A percentile compares a stretch with the other conserved stretches of the same genome.
These are phyloP conservation scores for Cosmopolites sordidus DNA, from an alignment of 2,888 invertebrate species.

Conservation along the genomic window DNA sequence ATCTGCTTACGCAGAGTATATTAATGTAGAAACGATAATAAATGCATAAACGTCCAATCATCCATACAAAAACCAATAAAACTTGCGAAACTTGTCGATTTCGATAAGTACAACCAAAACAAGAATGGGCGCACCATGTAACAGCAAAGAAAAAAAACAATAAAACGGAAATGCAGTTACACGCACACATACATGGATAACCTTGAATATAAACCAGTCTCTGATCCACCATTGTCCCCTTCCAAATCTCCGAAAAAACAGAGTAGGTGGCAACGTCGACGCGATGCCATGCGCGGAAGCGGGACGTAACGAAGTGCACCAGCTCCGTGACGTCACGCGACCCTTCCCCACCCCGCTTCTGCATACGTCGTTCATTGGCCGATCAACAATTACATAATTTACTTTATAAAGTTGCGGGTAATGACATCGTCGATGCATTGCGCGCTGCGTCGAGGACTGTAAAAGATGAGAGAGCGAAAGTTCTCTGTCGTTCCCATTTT, in stretches of 20 bases:
- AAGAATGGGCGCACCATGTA: constrained; percentile 11
- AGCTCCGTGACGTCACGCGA: constrained; percentile 40
- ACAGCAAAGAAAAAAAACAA: constrained; percentile 6
- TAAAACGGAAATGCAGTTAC: constrained; percentile 20
- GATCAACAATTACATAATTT: constrained; percentile 47
- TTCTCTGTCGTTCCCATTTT: constrained; percentile 17
- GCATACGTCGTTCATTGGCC: constrained; percentile 50
- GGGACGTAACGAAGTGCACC: constrained; percentile 31
- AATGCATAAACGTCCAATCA: too few relatives aligned
- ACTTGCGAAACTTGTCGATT: too few relatives aligned
- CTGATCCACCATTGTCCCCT: neutral
- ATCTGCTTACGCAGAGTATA: too few relatives aligned
- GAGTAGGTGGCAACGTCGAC: constrained; percentile 21
- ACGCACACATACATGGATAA: constrained; percentile 7
- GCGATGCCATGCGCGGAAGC: constrained; percentile 20
- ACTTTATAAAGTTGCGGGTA: constrained; percentile 46
- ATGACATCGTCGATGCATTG: constrained; percentile 42
- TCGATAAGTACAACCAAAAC: neutral
- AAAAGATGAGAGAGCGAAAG: constrained; percentile 23
- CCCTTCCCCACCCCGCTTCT: constrained; percentile 29
- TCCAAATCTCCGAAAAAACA: neutral
- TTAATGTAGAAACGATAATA: too few relatives aligned
- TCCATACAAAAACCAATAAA: too few relatives aligned
- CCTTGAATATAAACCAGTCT: constrained; percentile 17
- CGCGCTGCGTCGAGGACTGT: constrained; percentile 9